Percentiles rank a stretch among this genome's conserved stretches.
Evolutionary conservation across 1,140 invertebrate genomes (phyloP).

Genomic region (Phthorimaea operculella): DNA sequence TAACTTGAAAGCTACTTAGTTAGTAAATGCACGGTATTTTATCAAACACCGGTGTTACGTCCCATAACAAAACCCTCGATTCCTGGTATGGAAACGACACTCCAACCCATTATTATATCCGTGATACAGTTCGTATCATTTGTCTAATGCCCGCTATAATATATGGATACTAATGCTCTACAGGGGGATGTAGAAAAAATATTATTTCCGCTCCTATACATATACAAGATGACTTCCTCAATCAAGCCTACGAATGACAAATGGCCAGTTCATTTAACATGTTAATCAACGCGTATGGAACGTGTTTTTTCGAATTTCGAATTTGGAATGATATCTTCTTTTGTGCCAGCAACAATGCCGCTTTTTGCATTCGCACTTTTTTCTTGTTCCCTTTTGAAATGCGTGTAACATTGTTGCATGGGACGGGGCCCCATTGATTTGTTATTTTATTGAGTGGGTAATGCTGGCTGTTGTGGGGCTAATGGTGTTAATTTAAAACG

Average conservation of each 20-base stretch:
- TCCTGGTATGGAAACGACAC: background rate
- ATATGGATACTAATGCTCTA: slow-evolving; percentile 48
- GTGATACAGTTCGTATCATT: slow-evolving; percentile 12
- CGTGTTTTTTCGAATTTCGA: slow-evolving; percentile 49
- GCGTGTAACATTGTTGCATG: slow-evolving; percentile 54
- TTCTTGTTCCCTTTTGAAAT: slow-evolving; percentile 1
- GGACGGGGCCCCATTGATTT: slow-evolving; percentile 50
- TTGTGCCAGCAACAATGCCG: slow-evolving; percentile 54
- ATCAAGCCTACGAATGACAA: slow-evolving; percentile 58
- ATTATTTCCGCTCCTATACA: slow-evolving; percentile 56
- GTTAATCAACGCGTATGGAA: slow-evolving; percentile 62
- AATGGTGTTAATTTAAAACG: slow-evolving; percentile 5
- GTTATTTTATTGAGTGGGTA: slow-evolving; percentile 51
- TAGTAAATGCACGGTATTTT: too few relatives aligned
- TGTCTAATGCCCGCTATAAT: slow-evolving; percentile 30
- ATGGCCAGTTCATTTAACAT: slow-evolving; percentile 51
- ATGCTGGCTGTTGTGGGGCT: slow-evolving; percentile 20
- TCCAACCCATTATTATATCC: slow-evolving; percentile 5
- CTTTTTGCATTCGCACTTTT: slow-evolving; percentile 34
- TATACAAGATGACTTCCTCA: slow-evolving; percentile 64
- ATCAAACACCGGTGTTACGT: too few relatives aligned
- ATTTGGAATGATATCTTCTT: slow-evolving; percentile 63
- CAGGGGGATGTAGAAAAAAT: slow-evolving; percentile 54
- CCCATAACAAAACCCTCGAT: background rate
- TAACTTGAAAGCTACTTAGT: too few relatives aligned